Evolutionary conservation across 1,140 invertebrate species (phyloP), one percentile per base, ranked within the genome.

Genomic region (Anthonomus grandis): DNA sequence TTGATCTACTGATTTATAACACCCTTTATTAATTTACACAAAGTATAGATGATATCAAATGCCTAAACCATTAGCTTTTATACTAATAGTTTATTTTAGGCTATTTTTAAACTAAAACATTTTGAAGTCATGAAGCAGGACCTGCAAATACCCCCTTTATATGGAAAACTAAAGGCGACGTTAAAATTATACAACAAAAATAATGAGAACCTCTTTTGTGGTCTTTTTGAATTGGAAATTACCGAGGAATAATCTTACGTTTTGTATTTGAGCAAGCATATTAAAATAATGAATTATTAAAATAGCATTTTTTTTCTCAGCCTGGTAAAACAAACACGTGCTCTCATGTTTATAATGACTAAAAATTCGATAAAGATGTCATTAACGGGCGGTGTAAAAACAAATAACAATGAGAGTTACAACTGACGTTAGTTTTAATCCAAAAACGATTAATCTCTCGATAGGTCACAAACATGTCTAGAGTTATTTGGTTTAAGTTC

Each of bases 41-140:
- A n/a, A n/a, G n/a, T n/a, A n/a, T n/a, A n/a, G n/a, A n/a, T n/a
- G n/a, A n/a, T n/a, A n/a, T n/a, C n/a, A n/a, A n/a, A n/a, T n/a
- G n/a, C n/a, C n/a, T n/a, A n/a, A n/a, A n/a, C n/a, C n/a, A n/a
- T n/a, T n/a, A n/a, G n/a, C n/a, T n/a, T n/a, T n/a, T n/a, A n/a
- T n/a, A n/a, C n/a, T n/a, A n/a, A n/a, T n/a, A n/a, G 10, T 42
- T 17, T 1, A 10, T 42, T 42, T 42, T 42, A 42, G 39, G 39
- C 10, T n/a, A 2, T 17, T 15, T 42, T 17, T 17, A 17, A 10
- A 17, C 17, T 42, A 17, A 21, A 42, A 15, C 10, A 42, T 12
- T 42, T 42, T 21, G 39, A 42, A 17, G 17, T 42, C 17, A 2
- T 17, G 10, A 21, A 42, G 19, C 13, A 10, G 17, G 15, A 42